phyloP scores from a whole-genome alignment of 2,888 invertebrate genomes.

The Hedya salicella region DNA sequence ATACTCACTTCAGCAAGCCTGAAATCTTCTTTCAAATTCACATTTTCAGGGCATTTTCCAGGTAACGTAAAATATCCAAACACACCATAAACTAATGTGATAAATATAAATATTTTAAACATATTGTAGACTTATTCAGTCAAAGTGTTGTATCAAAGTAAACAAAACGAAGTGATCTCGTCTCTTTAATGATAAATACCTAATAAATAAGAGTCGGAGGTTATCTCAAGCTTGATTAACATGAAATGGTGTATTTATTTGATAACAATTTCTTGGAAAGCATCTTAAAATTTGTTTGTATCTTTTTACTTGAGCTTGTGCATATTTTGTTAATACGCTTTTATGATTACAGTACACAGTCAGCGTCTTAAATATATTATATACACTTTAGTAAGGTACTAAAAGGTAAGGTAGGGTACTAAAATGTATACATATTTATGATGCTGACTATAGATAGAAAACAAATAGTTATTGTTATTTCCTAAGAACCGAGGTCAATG shows the following conservation, averaged over 20 bases:
- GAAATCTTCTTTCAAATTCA: slow-evolving; percentile 64
- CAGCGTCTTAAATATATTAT: no score
- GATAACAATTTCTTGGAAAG: slow-evolving; percentile 9
- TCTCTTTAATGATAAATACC: slow-evolving; percentile 20
- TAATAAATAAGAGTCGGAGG: slow-evolving; percentile 45
- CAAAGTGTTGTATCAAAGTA: slow-evolving; percentile 2
- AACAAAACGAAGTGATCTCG: slow-evolving; percentile 9
- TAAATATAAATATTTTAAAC: slow-evolving; percentile 55
- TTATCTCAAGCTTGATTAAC: slow-evolving; percentile 46
- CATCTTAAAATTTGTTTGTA: not conserved
- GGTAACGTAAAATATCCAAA: slow-evolving; percentile 68
- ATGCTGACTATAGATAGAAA: no score
- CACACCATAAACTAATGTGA: slow-evolving; percentile 53
- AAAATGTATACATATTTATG: no score
- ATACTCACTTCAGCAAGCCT: slow-evolving; percentile 67
- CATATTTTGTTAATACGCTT: not conserved
- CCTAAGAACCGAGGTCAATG: no score
- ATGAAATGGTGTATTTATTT: slow-evolving; percentile 5
- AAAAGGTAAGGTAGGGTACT: no score
- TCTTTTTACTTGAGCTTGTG: slow-evolving; percentile 9
- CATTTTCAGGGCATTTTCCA: slow-evolving; percentile 70
- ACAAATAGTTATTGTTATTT: no score
- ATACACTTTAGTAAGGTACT: no score
- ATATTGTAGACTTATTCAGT: slow-evolving; percentile 49
- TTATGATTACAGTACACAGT: no score